Percentiles rank a stretch among this genome's conserved stretches.
These are phyloP conservation scores for Platorchestia sp. DNA, from an alignment of 1,140 invertebrate species.

Conservation along the genomic window DNA sequence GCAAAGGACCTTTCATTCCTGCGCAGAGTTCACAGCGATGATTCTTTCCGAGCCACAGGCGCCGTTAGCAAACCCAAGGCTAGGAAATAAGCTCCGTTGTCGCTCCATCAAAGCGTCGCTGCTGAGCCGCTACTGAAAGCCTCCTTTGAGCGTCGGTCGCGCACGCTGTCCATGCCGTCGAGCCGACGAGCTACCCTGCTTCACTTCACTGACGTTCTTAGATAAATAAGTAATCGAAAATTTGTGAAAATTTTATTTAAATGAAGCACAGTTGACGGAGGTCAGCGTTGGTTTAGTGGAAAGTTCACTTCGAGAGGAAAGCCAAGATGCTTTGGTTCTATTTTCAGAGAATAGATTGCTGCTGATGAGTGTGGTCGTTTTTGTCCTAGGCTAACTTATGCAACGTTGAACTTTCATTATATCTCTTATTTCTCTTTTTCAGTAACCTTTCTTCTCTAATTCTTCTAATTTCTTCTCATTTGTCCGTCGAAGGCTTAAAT, in stretches of 20 bases:
- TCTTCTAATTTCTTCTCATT: too few species aligned
- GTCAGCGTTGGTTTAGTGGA: not conserved
- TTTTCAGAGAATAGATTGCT: too few species aligned
- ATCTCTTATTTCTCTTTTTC: too few species aligned
- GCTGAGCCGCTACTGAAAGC: not conserved
- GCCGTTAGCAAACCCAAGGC: not conserved
- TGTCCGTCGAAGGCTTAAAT: too few species aligned
- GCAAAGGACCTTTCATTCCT: not conserved
- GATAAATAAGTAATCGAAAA: not conserved
- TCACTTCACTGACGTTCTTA: not conserved
- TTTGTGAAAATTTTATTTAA: not conserved
- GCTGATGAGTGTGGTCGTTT: too few species aligned
- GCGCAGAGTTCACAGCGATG: not conserved
- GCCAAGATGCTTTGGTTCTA: too few species aligned
- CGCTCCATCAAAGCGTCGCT: not conserved
- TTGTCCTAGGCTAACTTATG: too few species aligned
- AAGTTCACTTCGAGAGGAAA: too few species aligned
- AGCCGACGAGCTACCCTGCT: not conserved
- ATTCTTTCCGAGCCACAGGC: not conserved
- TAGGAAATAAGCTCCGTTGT: not conserved
- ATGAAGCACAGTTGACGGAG: not conserved
- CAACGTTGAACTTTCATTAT: too few species aligned
- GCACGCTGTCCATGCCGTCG: not conserved
- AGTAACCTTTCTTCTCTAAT: too few species aligned
- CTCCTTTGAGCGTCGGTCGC: not conserved